Percentiles rank a stretch among this genome's conserved stretches.
Evolutionary conservation across 2,797 vertebrate species (phyloP).

Genomic region (Triplophysa yarkandensis): DNA sequence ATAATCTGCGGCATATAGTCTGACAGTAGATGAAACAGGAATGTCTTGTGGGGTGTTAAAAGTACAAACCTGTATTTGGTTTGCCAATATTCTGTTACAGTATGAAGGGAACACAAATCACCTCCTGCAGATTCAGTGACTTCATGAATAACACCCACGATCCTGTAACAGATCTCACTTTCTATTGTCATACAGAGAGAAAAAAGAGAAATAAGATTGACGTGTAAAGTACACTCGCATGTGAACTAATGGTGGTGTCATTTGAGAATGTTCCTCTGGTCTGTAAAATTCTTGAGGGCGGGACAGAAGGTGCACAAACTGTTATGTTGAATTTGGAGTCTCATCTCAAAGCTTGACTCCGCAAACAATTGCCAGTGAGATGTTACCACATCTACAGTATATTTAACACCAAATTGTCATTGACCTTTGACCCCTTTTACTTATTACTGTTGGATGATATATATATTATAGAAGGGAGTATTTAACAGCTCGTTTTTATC

Average conservation of each 20-base stretch:
- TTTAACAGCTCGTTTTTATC: too few relatives aligned
- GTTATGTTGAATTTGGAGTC: constrained; percentile 10
- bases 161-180: constrained; percentile 3
- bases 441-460: neutral
- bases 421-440: neutral
- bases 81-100: constrained; percentile 26
- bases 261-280: constrained; percentile 11
- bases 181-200: neutral
- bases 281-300: neutral
- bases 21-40: constrained; percentile 3
- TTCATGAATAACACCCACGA: constrained; percentile 11
- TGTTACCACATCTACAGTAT: constrained; percentile 1
- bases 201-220: constrained; percentile 17
- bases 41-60: constrained; percentile 14
- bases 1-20: neutral
- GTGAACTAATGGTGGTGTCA: neutral
- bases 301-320: neutral
- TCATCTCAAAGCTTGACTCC: neutral
- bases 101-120: constrained; percentile 9
- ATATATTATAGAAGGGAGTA: neutral
- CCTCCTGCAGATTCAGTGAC: constrained; percentile 1
- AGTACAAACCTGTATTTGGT: neutral
- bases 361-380: constrained; percentile 6
- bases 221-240: neutral
- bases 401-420: constrained; percentile 11